Evolutionary conservation across 2,888 invertebrate genomes (phyloP), one percentile per base, ranked within the genome.

Genomic region (Pristionchus mayeri): DNA sequence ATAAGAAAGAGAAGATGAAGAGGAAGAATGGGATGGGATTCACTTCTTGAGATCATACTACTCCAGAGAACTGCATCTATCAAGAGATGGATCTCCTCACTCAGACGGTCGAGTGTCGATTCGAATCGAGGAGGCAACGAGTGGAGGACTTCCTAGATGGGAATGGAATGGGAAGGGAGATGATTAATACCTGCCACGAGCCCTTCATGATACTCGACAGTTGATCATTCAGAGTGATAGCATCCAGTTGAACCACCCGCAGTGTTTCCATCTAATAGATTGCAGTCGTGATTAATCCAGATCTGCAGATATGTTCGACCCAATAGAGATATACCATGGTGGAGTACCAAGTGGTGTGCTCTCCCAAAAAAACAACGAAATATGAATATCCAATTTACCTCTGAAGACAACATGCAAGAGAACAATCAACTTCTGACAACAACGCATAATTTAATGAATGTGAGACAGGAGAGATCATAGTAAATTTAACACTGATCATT

Each of bases 141-240:
- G 21, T 34, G n/a, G 16, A 82, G 24, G 13, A 63, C 81, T 82
- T 82, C 63, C 81, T 82, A 40, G 27, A 44, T 27, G 21, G 21
- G 30, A 30, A 3, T n/a, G n/a, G 9, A 24, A 40, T 16, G 13
- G n/a, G 21, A 48, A 30, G 6, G n/a, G n/a, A n/a, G 40, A 40
- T 16, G 13, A 37, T 16, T 79, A n/a, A 21, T 78, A 82, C 81
- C 81, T 82, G 81, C 81, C 81, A 82, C 0, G 81, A 60, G 9
- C 18, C 44, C 24, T 48, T 60, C 18, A 52, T 34, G 9, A 82
- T 48, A 37, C 44, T 63, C 24, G 63, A 60, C 2, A 93, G 89
- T 87, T 93, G 93, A 80, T 88, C 88, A 87, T 93, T 93, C 9
- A 93, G 87, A 78, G 93, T 93, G 63, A 89, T 88, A 57, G 91